Conservation (phyloP, 2,888 invertebrate species). For the Zootermopsis nevadensis region DNA sequence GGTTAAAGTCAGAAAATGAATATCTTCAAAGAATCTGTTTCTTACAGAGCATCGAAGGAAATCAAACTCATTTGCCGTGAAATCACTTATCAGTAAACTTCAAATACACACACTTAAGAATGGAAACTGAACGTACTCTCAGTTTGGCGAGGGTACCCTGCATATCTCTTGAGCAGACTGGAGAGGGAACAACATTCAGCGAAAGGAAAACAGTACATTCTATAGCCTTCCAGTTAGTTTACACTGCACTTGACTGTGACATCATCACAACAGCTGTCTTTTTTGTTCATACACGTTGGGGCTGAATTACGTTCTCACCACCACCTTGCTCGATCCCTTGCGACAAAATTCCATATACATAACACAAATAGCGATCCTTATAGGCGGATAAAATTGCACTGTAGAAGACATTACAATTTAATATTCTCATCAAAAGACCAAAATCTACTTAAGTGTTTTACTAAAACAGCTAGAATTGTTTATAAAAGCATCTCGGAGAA, state of each 20-base stretch:
- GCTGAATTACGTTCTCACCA: background rate
- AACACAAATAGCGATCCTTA: background rate
- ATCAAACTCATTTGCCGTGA: too few species aligned
- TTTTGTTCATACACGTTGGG: too few species aligned
- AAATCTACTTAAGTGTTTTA: too few species aligned
- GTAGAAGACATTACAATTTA: background rate
- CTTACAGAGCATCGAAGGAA: too few species aligned
- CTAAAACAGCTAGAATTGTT: too few species aligned
- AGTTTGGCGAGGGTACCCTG: background rate
- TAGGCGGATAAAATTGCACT: background rate
- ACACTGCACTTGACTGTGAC: too few species aligned
- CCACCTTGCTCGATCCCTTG: background rate
- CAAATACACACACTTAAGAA: background rate
- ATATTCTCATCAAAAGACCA: background rate
- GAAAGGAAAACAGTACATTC: conserved; percentile 13
- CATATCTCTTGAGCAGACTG: conserved; percentile 4
- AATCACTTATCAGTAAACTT: too few species aligned
- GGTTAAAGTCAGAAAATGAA: too few species aligned
- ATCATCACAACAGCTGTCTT: too few species aligned
- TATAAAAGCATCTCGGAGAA: too few species aligned
- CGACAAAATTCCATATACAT: background rate
- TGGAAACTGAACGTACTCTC: conserved; percentile 8
- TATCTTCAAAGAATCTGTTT: too few species aligned
- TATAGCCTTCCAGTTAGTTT: background rate
- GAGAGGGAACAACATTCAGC: conserved; percentile 13